Evolutionary conservation across 2,113 vertebrate genomes (phyloP), one percentile per base, ranked within the genome.

Genomic region (Athene cunicularia): DNA sequence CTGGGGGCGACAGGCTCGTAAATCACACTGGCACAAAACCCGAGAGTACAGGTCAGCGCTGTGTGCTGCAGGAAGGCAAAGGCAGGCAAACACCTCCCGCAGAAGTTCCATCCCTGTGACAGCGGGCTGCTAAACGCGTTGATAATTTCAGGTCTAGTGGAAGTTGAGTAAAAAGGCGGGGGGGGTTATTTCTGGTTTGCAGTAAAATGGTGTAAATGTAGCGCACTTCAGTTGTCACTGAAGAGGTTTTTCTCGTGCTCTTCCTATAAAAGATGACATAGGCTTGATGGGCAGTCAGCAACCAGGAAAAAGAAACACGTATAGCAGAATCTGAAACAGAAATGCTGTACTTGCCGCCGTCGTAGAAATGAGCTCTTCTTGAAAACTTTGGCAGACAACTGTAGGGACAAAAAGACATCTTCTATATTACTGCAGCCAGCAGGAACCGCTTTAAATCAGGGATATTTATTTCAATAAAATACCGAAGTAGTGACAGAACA

Each of bases 21-120:
- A 49, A 7, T 32, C 1, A 52, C 9, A 22, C 21, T 1, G 2
- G 19, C 10, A 2, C 3, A 37, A 12, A 33, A 14, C 11, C 3
- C 11, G 59, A 37, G 9, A 10, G 32, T 12, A 63, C 45, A 47
- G 17, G 35, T 23, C 39, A 7, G 33, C 0, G 3, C 60, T 32
- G 22, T 11, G n/a, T n/a, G 37, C 24, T 27, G 33, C 39, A 64
- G 55, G 52, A n/a, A 28, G 58, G 76, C 18, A 33, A 15, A 33
- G 4, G 26, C 17, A 3, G 24, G 37, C 17, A 14, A 5, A 19
- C 1, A 6, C 11, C 71, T 63, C 37, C 18, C 37, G 1, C 23
- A 35, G 39, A 23, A 16, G 30, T 66, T 33, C 2, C 11, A 1
- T 16, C 20, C 1, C 28, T 39, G 32, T 6, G 24, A 43, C 18